Percentiles rank a stretch among this genome's conserved stretches.
Evolutionary conservation across 2,113 vertebrate genomes (phyloP).

Genomic region (Ancistrus triradiatus): DNA sequence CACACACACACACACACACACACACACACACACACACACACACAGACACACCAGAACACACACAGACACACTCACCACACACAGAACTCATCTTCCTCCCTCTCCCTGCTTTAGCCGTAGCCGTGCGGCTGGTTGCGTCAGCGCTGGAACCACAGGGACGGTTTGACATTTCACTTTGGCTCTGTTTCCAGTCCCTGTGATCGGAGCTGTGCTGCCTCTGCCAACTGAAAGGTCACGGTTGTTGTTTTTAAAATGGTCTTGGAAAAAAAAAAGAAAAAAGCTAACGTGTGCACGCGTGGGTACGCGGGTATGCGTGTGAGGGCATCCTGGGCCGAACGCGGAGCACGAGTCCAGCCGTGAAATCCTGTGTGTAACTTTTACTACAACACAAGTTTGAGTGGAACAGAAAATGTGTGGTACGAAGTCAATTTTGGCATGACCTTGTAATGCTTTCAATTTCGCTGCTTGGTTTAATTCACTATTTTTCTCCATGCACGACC

Average conservation of each 20-base stretch:
- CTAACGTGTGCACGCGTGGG: constrained; percentile 11
- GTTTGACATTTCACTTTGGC: constrained; percentile 78
- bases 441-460: too few species aligned
- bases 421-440: too few species aligned
- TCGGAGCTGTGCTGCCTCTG: constrained; percentile 69
- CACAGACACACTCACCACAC: neutral
- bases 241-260: constrained; percentile 73
- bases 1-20: too few species aligned
- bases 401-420: too few species aligned
- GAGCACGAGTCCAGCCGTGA: too few species aligned
- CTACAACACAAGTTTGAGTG: too few species aligned
- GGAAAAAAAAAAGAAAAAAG: constrained; percentile 60
- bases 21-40: too few species aligned
- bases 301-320: constrained; percentile 3
- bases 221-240: constrained; percentile 74
- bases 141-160: constrained; percentile 70
- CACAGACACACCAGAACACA: too few species aligned
- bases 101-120: constrained; percentile 26
- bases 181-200: constrained; percentile 70
- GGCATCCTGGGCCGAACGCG: too few species aligned
- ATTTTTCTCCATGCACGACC: too few species aligned
- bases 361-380: too few species aligned
- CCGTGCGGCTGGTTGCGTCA: constrained; percentile 62
- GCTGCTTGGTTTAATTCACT: too few species aligned
- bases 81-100: constrained; percentile 11